Base-by-base conservation (phyloP, 2,888 invertebrate species). In the Epicampocera succincta region DNA sequence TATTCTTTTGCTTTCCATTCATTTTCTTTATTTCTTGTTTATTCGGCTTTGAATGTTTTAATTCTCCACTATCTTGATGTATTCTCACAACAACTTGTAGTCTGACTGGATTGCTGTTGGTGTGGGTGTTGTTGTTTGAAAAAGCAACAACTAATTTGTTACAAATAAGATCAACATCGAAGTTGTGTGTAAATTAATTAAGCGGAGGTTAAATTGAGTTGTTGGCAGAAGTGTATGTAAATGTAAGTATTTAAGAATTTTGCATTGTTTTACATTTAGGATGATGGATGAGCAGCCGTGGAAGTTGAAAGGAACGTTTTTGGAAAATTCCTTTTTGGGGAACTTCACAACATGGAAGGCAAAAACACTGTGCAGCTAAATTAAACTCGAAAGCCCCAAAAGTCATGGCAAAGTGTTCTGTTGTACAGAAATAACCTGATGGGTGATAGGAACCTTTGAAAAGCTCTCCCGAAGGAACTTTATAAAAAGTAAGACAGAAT, bases 21-120 rank as follows among this genome's bases (percentile, higher is more conserved):
- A 9, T 33, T 33, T 40, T 25, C 11, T n/a, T 19, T 4, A 13
- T 33, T 54, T 54, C 25, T 61, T 68, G 42, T 60, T 76, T 60
- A 68, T 68, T 76, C n/a, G 42, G 46, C 13, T 76, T 68, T 12
- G n/a, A 58, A 58, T 54, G 40, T 68, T 76, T 52, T 52, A 68
- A 60, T 68, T 12, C 17, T 38, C 12, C 12, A 54, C 21, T 61
- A 76, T 76, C 68, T 68, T 68, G 75, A 76, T 76, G 33, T 68
- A 38, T 44, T 2, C 9, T 48, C 12, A 42, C 33, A 42, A 68
- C 52, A 42, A 68, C 52, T 60, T 44, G 60, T 38, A 52, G 52
- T 58, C 44, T 17, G 33, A 60, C 12, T 29, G 3, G 6, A 29
- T 33, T 33, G 1, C 8, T 33, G 33, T 9, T 33, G 6, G 6